phyloP scores from a whole-genome alignment of 2,113 vertebrate species.

The Hipposideros armiger region DNA sequence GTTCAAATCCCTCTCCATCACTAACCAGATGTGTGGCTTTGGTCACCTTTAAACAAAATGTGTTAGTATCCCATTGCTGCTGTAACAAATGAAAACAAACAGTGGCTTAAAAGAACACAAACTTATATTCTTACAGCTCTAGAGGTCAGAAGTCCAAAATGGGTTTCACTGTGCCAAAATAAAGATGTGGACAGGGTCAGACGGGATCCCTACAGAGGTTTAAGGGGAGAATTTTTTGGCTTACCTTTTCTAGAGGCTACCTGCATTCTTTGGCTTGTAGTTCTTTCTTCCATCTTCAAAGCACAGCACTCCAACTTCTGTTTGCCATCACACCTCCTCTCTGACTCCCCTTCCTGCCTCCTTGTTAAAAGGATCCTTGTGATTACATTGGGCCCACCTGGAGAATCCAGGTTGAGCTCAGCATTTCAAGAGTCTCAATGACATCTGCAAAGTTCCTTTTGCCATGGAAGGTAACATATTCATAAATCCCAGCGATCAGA shows the following conservation, averaged over 20 bases:
- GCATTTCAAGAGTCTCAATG: background rate
- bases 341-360: background rate
- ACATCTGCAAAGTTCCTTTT: background rate
- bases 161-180: background rate
- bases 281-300: background rate
- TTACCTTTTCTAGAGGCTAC: background rate
- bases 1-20: background rate
- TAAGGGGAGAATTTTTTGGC: background rate
- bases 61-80: background rate
- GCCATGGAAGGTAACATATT: background rate
- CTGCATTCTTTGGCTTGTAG: background rate
- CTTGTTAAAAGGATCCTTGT: background rate
- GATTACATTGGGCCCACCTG: background rate
- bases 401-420: background rate
- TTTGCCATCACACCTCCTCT: background rate
- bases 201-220: background rate
- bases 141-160: slow-evolving; percentile 23
- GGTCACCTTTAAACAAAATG: background rate
- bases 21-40: background rate
- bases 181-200: background rate
- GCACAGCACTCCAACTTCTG: background rate
- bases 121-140: background rate
- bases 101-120: background rate
- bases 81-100: slow-evolving; percentile 5
- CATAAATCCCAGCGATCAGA: background rate